phyloP scores from a whole-genome alignment of 30 jellyfish, hydroid and myxozoan genomes.

The Cassiopea andromeda region DNA sequence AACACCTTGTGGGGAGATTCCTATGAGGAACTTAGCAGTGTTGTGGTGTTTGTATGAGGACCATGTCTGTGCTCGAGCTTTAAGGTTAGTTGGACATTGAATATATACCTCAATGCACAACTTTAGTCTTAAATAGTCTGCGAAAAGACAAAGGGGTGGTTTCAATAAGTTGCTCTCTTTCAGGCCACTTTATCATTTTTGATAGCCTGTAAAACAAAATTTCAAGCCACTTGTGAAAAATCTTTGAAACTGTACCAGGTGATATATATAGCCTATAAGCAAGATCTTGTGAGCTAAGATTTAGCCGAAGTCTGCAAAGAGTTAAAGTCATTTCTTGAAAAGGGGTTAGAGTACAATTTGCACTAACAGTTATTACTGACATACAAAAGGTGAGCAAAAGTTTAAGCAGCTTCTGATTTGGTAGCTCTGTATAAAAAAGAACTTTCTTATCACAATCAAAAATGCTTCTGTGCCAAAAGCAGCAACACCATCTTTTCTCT shows the following conservation, averaged over 20 bases:
- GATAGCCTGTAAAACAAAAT: constrained; percentile 29
- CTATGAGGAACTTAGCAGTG: constrained; percentile 65
- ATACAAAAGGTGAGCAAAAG: constrained; percentile 14
- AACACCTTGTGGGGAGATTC: constrained; percentile 77
- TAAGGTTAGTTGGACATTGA: too few relatives aligned
- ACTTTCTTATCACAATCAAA: constrained; percentile 41
- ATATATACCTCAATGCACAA: constrained; percentile 14
- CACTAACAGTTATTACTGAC: constrained; percentile 14
- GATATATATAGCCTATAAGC: not conserved
- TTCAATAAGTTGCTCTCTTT: constrained; percentile 31
- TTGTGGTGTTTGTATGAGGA: constrained; percentile 73
- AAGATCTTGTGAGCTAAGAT: constrained; percentile 34
- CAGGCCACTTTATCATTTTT: constrained; percentile 53
- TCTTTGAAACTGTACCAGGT: too few relatives aligned
- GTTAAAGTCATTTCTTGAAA: constrained; percentile 23
- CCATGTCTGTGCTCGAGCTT: constrained; percentile 51
- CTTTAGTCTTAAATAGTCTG: constrained; percentile 18
- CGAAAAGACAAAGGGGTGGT: constrained; percentile 47
- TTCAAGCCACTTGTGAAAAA: constrained; percentile 20
- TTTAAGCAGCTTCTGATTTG: constrained; percentile 24
- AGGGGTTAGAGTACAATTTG: constrained; percentile 4
- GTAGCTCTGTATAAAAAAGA: constrained; percentile 20
- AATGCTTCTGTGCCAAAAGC: constrained; percentile 44
- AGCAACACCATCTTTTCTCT: not conserved
- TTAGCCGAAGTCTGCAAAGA: constrained; percentile 39